These are phyloP conservation scores for Echinops telfairi DNA, from an alignment of 2,113 vertebrate genomes.

Conservation along the genomic window DNA sequence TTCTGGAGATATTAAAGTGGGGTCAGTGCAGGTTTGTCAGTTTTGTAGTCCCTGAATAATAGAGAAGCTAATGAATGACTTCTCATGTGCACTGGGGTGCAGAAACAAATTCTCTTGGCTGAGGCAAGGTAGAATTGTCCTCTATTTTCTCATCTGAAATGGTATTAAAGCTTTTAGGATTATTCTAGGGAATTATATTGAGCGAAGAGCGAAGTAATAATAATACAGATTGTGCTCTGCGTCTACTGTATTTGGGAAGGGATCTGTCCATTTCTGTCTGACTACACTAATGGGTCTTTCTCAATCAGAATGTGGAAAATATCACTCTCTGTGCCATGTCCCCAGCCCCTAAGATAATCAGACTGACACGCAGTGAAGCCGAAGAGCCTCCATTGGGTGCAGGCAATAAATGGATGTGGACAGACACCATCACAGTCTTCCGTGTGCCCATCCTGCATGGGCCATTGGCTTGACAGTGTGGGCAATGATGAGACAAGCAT, in stretches of 20 bases:
- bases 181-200: neutral
- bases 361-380: slow-evolving; percentile 44
- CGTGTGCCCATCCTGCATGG: neutral
- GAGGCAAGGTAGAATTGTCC: neutral
- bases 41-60: neutral
- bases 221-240: neutral
- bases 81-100: neutral
- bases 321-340: slow-evolving; percentile 59
- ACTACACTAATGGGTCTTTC: slow-evolving; percentile 50
- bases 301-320: slow-evolving; percentile 62
- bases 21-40: neutral
- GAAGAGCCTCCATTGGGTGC: slow-evolving; percentile 9
- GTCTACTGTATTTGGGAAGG: neutral
- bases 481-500: slow-evolving; percentile 24
- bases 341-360: slow-evolving; percentile 75
- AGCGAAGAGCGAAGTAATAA: neutral
- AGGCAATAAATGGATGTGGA: slow-evolving; percentile 65
- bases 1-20: neutral
- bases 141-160: slow-evolving; percentile 2
- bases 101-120: neutral
- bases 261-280: slow-evolving; percentile 41
- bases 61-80: neutral
- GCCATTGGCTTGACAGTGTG: slow-evolving; percentile 56
- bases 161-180: neutral
- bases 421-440: slow-evolving; percentile 41